A percentile compares a stretch with the other conserved stretches of the same genome.
phyloP scores from a whole-genome alignment of 2,888 invertebrate genomes.

The Augochlorella aurata region DNA sequence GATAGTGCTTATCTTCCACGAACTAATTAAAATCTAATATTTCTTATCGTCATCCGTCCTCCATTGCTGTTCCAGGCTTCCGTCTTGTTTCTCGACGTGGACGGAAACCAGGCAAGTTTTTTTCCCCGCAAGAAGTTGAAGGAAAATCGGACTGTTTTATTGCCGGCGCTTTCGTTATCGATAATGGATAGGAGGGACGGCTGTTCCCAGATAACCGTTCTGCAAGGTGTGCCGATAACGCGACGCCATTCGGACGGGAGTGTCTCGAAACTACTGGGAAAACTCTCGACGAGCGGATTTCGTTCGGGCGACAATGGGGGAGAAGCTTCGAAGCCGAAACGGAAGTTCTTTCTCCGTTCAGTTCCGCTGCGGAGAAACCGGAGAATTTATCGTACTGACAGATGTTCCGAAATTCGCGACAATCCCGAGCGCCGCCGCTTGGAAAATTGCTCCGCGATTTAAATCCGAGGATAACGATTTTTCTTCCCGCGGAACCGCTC shows the following conservation, averaged over 20 bases:
- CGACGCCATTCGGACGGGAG: slow-evolving; percentile 12
- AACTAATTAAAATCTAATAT: not conserved
- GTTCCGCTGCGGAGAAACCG: slow-evolving; percentile 4
- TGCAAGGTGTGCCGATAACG: slow-evolving; percentile 40
- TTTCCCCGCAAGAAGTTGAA: slow-evolving; percentile 9
- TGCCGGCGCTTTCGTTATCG: slow-evolving; percentile 53
- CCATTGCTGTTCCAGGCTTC: slow-evolving; percentile 43
- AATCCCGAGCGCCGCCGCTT: not conserved
- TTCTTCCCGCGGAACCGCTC: not conserved
- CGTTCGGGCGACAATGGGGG: not conserved
- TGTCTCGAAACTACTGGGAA: slow-evolving; percentile 21
- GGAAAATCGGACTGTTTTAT: slow-evolving; percentile 44
- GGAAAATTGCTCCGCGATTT: not conserved
- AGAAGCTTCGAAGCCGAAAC: not conserved
- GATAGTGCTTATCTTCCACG: not conserved
- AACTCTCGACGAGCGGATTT: slow-evolving; percentile 25
- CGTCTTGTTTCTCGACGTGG: not conserved
- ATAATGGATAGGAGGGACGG: slow-evolving; percentile 34
- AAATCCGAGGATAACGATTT: not conserved
- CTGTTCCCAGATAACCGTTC: slow-evolving; percentile 37
- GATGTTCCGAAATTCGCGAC: not conserved
- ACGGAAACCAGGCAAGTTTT: slow-evolving; percentile 6
- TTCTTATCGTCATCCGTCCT: slow-evolving; percentile 31
- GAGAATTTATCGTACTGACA: not conserved
- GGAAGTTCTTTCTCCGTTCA: not conserved